Base-by-base conservation (phyloP, 2,888 invertebrate genomes). In the Mylabris sibirica region DNA sequence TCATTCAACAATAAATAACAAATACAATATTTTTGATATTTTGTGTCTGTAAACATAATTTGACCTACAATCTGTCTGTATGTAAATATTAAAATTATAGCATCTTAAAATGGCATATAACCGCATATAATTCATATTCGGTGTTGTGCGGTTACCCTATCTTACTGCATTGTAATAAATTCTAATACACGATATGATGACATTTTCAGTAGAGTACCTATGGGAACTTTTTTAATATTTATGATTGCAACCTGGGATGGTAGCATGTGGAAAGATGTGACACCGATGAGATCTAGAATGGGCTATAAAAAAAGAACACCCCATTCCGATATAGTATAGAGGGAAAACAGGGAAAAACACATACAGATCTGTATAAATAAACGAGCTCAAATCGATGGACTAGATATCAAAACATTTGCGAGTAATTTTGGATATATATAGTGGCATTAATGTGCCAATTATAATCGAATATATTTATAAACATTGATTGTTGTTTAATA, bases 231-330 rank as follows among this genome's bases (percentile, higher is more conserved):
- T 79, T 78, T 74, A 80, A 79, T 80, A 80, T 82, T 80, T 80
- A 81, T 79, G 80, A 78, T 78, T 80, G 80, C 79, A 80, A 79
- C 79, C 82, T 78, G 79, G 81, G 80, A 44, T 44, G 41, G 81
- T 81, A 80, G 75, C 79, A 80, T 81, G 80, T 80, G 81, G 76
- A 79, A 78, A 78, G 80, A 82, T 81, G 81, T 79, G 82, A 81
- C 81, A 81, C 77, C 79, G 79, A 82, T 81, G 82, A 79, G 80
- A 76, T 80, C 77, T 78, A 77, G 79, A 84, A 84, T 83, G 80
- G 82, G 72, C 78, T 77, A 80, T 82, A 84, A 85, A 85, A 85
- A 84, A 80, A 79, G 80, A 85, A 82, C 81, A 82, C 81, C 79
- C 80, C 82, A 79, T 84, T 83, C 30, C 83, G 82, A 83, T 80